These are phyloP conservation scores for Iphiclides podalirius DNA, from an alignment of 2,888 invertebrate species.

Conservation along the genomic window DNA sequence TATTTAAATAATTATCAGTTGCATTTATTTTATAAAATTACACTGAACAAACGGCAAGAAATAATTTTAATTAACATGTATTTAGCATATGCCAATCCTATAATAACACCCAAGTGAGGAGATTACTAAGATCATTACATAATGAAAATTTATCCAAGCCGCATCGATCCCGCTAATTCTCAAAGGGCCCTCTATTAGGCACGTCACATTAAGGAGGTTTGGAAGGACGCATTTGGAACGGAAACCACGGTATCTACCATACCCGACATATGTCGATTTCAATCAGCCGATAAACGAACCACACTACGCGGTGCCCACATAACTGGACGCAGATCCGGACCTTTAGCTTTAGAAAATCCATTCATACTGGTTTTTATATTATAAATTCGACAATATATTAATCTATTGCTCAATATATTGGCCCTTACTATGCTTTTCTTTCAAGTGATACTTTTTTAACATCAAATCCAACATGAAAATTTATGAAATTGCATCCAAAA, in stretches of 20 bases:
- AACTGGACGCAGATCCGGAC: slow-evolving; percentile 26
- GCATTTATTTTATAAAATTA: too few relatives aligned
- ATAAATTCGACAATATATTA: slow-evolving; percentile 27
- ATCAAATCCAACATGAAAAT: too few relatives aligned
- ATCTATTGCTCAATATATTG: slow-evolving; percentile 17
- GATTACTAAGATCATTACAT: slow-evolving; percentile 24
- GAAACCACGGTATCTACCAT: slow-evolving; percentile 50
- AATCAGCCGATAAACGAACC: slow-evolving; percentile 53
- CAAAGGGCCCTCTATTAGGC: slow-evolving; percentile 51
- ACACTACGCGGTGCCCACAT: slow-evolving; percentile 31
- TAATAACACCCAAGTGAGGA: not conserved
- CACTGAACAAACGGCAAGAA: too few relatives aligned
- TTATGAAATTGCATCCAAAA: too few relatives aligned
- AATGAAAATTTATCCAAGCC: slow-evolving; percentile 44
- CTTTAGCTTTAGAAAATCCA: slow-evolving; percentile 27
- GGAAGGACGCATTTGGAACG: slow-evolving; percentile 45
- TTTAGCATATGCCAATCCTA: too few relatives aligned
- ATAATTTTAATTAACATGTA: too few relatives aligned
- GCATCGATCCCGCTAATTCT: slow-evolving; percentile 50
- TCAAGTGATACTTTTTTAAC: too few relatives aligned
- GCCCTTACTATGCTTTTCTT: not conserved
- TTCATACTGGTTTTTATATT: slow-evolving; percentile 25
- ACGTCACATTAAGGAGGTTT: slow-evolving; percentile 50
- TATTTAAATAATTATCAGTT: too few relatives aligned
- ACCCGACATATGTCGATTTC: slow-evolving; percentile 60